Evolutionary conservation across 1,140 invertebrate species (phyloP).

Genomic region (Rhagoletis zephyria): DNA sequence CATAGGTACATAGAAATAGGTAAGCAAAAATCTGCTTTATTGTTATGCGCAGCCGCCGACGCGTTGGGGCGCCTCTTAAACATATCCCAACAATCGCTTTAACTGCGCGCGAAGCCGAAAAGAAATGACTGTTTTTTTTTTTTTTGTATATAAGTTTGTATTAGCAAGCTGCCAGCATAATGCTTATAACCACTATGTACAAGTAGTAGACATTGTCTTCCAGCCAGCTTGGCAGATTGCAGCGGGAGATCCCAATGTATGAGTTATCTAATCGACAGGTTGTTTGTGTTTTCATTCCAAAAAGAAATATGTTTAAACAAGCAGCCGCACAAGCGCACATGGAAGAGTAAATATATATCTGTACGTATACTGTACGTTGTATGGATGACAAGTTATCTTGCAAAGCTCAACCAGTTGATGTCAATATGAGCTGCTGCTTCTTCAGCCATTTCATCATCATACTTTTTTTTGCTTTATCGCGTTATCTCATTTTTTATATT

Average conservation of each 20-base stretch:
- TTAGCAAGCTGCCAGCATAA: neutral
- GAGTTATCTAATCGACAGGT: conserved; percentile 39
- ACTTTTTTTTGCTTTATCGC: neutral
- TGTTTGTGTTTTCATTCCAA: neutral
- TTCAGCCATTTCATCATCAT: neutral
- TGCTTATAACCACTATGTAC: neutral
- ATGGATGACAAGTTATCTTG: neutral
- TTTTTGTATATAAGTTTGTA: too few relatives aligned
- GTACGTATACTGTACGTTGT: neutral
- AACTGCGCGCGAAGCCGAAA: neutral
- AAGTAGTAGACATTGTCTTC: too few relatives aligned
- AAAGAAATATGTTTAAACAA: neutral
- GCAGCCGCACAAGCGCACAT: too few relatives aligned
- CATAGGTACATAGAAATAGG: neutral
- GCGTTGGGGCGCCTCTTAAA: conserved; percentile 31
- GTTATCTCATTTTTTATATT: neutral
- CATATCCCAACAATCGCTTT: neutral
- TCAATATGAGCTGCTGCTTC: neutral
- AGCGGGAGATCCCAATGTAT: neutral
- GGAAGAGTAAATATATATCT: too few relatives aligned
- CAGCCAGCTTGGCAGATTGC: too few relatives aligned
- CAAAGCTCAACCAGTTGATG: neutral
- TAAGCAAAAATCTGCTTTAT: neutral
- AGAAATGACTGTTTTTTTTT: neutral
- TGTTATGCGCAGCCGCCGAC: conserved; percentile 34